These are phyloP conservation scores for Drosophila atripex DNA, from an alignment of 2,888 invertebrate genomes.

Conservation along the genomic window DNA sequence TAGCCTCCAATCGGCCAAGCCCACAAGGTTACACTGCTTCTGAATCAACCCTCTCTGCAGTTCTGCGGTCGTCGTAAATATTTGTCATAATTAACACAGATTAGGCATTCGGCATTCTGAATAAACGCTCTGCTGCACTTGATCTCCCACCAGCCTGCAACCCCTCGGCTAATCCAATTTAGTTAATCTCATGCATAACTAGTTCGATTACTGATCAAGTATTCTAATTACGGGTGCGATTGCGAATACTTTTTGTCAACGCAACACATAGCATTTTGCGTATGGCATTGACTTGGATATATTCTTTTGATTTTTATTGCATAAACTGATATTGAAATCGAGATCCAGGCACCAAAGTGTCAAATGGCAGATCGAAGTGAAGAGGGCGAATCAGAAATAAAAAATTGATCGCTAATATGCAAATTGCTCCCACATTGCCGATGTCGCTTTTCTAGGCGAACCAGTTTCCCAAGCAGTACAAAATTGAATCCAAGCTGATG, in stretches of 20 bases:
- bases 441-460: conserved; percentile 63
- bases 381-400: conserved; percentile 14
- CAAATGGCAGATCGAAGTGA: conserved; percentile 34
- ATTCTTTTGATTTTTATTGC: conserved; percentile 17
- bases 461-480: conserved; percentile 47
- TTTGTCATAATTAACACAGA: conserved; percentile 76
- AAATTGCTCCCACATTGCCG: conserved; percentile 73
- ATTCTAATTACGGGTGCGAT: conserved; percentile 45
- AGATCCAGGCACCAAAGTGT: conserved; percentile 44
- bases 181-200: conserved; percentile 66
- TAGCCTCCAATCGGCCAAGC: neutral
- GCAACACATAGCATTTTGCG: conserved; percentile 31
- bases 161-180: conserved; percentile 68
- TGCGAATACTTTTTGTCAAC: conserved; percentile 58
- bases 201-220: conserved; percentile 54
- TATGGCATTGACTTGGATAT: conserved; percentile 70
- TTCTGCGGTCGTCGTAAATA: conserved; percentile 51
- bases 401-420: conserved; percentile 52
- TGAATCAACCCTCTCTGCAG: conserved; percentile 39
- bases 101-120: conserved; percentile 50
- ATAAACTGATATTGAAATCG: conserved; percentile 6
- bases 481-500: conserved; percentile 30
- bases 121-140: conserved; percentile 26
- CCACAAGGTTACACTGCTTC: conserved; percentile 20
- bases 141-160: conserved; percentile 21